Conservation (phyloP, 2,888 invertebrate genomes). For the Sesamia inferens region DNA sequence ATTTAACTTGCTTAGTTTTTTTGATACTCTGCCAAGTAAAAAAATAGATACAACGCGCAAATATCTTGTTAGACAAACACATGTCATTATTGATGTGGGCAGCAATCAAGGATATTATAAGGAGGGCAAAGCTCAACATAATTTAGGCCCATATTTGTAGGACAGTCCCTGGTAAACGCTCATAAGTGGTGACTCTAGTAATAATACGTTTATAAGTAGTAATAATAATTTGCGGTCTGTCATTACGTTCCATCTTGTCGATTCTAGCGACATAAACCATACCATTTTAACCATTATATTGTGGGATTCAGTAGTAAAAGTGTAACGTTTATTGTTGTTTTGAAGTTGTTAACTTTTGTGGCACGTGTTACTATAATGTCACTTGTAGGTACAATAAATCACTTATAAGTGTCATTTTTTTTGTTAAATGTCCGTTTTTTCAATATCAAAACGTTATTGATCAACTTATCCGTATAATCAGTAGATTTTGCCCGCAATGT, state of each 20-base stretch:
- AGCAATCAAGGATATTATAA: slow-evolving; percentile 40
- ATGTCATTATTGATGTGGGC: slow-evolving; percentile 46
- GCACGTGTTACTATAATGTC: not conserved
- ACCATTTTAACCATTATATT: slow-evolving; percentile 48
- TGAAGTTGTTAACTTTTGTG: not conserved
- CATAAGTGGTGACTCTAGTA: slow-evolving; percentile 70
- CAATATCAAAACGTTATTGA: not conserved
- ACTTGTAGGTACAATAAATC: too few relatives aligned
- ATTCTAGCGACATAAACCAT: slow-evolving; percentile 46
- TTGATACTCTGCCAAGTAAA: slow-evolving; percentile 13
- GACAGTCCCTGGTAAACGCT: slow-evolving; percentile 39
- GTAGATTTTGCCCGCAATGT: not conserved
- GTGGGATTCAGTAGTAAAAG: slow-evolving; percentile 12
- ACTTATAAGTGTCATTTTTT: not conserved
- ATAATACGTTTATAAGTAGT: slow-evolving; percentile 76
- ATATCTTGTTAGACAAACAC: slow-evolving; percentile 34
- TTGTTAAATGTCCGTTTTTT: not conserved
- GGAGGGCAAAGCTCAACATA: slow-evolving; percentile 59
- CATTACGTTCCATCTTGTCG: slow-evolving; percentile 63
- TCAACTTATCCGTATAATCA: not conserved
- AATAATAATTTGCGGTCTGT: slow-evolving; percentile 73
- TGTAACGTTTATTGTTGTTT: slow-evolving; percentile 2
- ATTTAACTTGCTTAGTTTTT: slow-evolving; percentile 22
- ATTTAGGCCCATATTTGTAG: slow-evolving; percentile 31
- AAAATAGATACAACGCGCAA: slow-evolving; percentile 29